Conservation (phyloP, 2,113 vertebrate genomes). For the Cyanocitta stelleri region DNA sequence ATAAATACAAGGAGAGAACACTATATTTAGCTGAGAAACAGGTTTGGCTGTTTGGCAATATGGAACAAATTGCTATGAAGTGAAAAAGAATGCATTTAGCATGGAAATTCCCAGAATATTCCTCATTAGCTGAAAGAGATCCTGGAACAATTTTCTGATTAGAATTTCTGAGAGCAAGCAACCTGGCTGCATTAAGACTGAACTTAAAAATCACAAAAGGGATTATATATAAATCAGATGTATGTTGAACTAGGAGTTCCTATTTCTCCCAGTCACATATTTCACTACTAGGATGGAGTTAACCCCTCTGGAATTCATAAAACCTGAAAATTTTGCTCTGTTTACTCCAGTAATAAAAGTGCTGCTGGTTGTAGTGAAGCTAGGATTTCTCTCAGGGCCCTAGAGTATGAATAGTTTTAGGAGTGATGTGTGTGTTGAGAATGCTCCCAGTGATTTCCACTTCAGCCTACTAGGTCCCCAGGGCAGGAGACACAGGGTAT, state of each 20-base stretch:
- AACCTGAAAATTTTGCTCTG: neutral
- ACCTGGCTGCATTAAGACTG: neutral
- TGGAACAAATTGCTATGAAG: neutral
- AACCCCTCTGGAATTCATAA: neutral
- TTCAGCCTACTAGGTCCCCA: neutral
- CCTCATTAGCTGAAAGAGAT: neutral
- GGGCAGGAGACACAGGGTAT: neutral
- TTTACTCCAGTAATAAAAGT: neutral
- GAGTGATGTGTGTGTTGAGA: neutral
- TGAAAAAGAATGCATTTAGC: neutral
- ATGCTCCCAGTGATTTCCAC: neutral
- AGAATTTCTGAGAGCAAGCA: neutral
- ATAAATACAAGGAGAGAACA: neutral
- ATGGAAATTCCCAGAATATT: neutral
- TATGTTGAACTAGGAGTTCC: neutral
- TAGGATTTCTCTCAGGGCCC: neutral
- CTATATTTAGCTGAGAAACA: neutral
- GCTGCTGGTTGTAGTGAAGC: neutral
- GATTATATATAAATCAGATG: neutral
- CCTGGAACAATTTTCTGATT: neutral
- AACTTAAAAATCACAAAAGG: neutral
- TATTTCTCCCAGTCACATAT: neutral
- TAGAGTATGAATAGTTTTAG: neutral
- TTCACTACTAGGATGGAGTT: neutral
- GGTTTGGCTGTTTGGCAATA: neutral